These are phyloP conservation scores for Lynx canadensis DNA, from an alignment of 2,113 vertebrate genomes.

Conservation along the genomic window DNA sequence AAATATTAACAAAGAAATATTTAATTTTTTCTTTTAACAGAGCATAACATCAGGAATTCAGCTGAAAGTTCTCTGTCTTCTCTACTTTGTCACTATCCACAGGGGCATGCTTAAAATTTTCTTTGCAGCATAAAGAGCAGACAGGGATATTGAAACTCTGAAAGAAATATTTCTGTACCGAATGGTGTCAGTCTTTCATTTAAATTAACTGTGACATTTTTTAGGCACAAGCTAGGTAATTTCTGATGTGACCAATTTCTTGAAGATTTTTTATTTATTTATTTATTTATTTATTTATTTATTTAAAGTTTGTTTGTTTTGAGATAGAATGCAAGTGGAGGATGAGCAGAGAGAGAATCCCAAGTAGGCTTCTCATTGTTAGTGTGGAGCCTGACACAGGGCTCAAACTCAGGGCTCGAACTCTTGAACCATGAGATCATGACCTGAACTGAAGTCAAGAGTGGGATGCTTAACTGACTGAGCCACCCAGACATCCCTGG, in stretches of 20 bases:
- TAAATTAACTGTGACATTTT: constrained; percentile 43
- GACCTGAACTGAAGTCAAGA: too few relatives aligned
- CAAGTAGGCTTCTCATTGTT: too few relatives aligned
- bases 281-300: too few relatives aligned
- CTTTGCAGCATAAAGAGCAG: neutral
- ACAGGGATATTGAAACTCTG: neutral
- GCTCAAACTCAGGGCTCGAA: too few relatives aligned
- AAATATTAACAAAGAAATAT: neutral
- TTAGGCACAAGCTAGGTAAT: neutral
- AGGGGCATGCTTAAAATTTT: neutral
- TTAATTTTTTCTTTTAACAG: neutral
- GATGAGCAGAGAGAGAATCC: too few relatives aligned
- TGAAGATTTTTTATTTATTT: neutral
- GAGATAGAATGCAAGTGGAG: too few relatives aligned
- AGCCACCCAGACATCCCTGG: too few relatives aligned
- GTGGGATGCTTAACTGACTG: too few relatives aligned
- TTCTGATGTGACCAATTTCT: neutral
- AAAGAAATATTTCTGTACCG: neutral
- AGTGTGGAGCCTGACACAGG: too few relatives aligned
- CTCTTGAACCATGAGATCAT: too few relatives aligned
- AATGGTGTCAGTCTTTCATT: neutral
- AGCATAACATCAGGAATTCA: neutral
- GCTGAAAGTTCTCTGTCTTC: neutral
- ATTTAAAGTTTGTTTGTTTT: too few relatives aligned
- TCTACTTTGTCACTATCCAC: neutral